These are phyloP conservation scores for Acipenser transmontanus DNA, from an alignment of 2,797 vertebrate genomes.

Conservation along the genomic window DNA sequence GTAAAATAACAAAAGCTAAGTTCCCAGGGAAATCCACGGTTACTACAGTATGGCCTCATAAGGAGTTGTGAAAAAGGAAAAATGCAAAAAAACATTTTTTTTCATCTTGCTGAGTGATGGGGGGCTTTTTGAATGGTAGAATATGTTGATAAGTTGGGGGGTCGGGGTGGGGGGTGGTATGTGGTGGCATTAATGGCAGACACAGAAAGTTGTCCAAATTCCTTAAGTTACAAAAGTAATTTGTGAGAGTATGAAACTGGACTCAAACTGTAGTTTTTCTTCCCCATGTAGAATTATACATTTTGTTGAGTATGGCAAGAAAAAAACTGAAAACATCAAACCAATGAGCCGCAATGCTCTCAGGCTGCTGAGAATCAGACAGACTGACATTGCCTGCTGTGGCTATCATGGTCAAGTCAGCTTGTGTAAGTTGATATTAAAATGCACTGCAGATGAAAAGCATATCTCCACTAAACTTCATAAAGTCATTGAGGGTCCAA, in stretches of 20 bases:
- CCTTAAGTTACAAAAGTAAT: neutral
- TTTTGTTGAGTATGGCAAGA: neutral
- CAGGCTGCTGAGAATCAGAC: neutral
- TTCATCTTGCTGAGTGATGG: neutral
- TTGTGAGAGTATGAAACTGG: neutral
- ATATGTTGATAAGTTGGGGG: neutral
- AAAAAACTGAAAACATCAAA: neutral
- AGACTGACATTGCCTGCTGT: neutral
- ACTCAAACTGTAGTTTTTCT: neutral
- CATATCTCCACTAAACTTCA: conserved; percentile 5
- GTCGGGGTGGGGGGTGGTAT: neutral
- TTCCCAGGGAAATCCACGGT: conserved; percentile 11
- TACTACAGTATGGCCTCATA: neutral
- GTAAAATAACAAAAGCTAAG: conserved; percentile 8
- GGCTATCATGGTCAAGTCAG: conserved; percentile 5
- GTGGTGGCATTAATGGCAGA: neutral
- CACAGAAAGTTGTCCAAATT: conserved; percentile 7
- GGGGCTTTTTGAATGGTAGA: neutral
- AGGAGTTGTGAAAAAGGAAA: neutral
- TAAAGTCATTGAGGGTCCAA: neutral
- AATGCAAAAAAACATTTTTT: neutral
- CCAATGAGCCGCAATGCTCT: neutral
- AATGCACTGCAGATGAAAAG: conserved; percentile 8
- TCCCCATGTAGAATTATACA: neutral
- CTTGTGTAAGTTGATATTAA: conserved; percentile 18